A percentile compares a stretch with the other conserved stretches of the same genome.
Conservation (phyloP, 2,888 invertebrate species). For the Elmis aenea region DNA sequence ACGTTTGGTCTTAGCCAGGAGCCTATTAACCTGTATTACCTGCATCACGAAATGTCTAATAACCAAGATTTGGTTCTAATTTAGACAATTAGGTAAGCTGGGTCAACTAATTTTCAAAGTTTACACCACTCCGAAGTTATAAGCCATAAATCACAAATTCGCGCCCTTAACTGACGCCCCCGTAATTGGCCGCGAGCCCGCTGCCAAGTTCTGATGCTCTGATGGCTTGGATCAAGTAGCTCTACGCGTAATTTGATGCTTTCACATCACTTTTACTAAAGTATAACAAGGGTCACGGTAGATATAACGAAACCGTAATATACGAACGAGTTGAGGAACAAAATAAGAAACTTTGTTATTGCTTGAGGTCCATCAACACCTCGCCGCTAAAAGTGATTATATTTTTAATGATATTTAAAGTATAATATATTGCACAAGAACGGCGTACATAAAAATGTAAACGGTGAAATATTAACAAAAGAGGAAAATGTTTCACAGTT, state of each 20-base stretch:
- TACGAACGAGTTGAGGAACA: no score
- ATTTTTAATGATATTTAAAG: no score
- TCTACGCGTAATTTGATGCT: conserved; percentile 9
- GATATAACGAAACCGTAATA: not conserved
- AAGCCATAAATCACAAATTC: conserved; percentile 17
- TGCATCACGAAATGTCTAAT: conserved; percentile 2
- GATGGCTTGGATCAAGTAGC: conserved; percentile 13
- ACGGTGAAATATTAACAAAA: no score
- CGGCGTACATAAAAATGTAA: no score
- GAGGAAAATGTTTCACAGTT: no score
- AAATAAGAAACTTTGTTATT: no score
- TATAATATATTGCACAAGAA: no score
- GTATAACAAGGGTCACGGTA: conserved; percentile 8
- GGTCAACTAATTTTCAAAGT: conserved; percentile 11
- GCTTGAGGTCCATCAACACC: no score
- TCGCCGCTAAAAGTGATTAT: no score
- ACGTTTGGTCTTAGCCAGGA: no score
- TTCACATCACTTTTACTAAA: conserved; percentile 5
- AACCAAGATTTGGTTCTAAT: conserved; percentile 14
- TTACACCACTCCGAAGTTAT: conserved; percentile 9
- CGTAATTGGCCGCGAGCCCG: conserved; percentile 22
- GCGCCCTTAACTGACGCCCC: conserved; percentile 12
- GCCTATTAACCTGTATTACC: no score
- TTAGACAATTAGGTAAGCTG: conserved; percentile 17
- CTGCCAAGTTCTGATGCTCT: conserved; percentile 22